phyloP scores from a whole-genome alignment of 92 coral and sea anemone species.

The Porites rus region DNA sequence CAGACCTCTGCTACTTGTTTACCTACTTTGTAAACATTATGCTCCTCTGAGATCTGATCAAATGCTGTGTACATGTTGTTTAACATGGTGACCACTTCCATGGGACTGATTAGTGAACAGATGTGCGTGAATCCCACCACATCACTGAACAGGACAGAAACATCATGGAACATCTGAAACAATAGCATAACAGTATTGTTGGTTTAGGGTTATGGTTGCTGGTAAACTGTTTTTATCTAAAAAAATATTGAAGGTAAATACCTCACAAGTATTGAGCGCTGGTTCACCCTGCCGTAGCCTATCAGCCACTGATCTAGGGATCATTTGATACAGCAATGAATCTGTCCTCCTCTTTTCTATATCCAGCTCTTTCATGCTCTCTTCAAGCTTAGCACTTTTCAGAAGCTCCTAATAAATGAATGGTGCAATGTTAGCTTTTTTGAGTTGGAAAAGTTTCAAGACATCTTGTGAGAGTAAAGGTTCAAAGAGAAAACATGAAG shows the following conservation, averaged over 20 bases:
- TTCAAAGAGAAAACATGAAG: too few species aligned
- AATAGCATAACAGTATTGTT: neutral
- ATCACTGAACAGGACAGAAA: slow-evolving; percentile 90
- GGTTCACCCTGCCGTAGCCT: slow-evolving; percentile 90
- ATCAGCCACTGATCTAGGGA: slow-evolving; percentile 88
- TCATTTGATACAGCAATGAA: slow-evolving; percentile 88
- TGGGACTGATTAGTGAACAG: slow-evolving; percentile 84
- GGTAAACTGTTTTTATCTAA: too few species aligned
- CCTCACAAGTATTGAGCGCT: slow-evolving; percentile 92
- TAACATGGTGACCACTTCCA: slow-evolving; percentile 91
- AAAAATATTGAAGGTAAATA: neutral
- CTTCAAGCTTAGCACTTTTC: slow-evolving; percentile 91
- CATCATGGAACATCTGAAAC: slow-evolving; percentile 86
- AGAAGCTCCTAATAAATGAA: slow-evolving; percentile 67
- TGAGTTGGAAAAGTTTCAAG: too few species aligned
- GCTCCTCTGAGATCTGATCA: slow-evolving; percentile 84
- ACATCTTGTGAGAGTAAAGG: too few species aligned
- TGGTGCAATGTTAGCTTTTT: too few species aligned
- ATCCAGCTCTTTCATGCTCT: slow-evolving; percentile 88
- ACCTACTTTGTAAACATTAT: slow-evolving; percentile 87
- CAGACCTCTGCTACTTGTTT: neutral
- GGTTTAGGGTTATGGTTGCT: too few species aligned
- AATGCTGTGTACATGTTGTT: slow-evolving; percentile 90
- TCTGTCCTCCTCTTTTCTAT: slow-evolving; percentile 85
- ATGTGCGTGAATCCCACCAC: slow-evolving; percentile 91